phyloP scores from a whole-genome alignment of 2,113 vertebrate genomes.

The Phoenicopterus ruber region DNA sequence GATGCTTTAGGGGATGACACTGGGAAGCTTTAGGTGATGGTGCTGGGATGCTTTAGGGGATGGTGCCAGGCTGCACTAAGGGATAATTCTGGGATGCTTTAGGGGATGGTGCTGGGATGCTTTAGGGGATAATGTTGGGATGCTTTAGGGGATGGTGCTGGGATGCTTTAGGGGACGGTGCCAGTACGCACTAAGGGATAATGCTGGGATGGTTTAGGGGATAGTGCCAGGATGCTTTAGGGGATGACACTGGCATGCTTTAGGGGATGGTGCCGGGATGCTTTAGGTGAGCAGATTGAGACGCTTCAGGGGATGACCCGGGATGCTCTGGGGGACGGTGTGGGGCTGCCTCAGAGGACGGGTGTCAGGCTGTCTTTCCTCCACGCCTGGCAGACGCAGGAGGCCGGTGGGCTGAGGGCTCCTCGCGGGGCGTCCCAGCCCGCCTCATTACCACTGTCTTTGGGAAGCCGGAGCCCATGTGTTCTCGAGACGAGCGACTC shows the following conservation, averaged over 20 bases:
- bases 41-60: not conserved
- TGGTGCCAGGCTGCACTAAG: too few relatives aligned
- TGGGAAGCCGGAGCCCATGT: constrained; percentile 30
- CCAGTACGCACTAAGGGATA: too few relatives aligned
- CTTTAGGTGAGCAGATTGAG: not conserved
- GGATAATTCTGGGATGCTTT: not conserved
- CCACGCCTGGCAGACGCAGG: not conserved
- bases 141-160: too few relatives aligned
- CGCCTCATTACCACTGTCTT: constrained; percentile 1
- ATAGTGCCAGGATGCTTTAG: not conserved
- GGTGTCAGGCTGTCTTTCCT: not conserved
- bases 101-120: not conserved
- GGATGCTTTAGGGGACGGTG: not conserved
- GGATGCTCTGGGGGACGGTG: not conserved
- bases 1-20: not conserved
- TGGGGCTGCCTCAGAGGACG: not conserved
- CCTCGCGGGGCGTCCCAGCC: constrained; percentile 5
- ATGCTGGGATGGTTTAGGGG: not conserved
- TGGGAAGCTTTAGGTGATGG: not conserved
- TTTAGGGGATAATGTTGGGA: not conserved
- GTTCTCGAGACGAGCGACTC: constrained; percentile 23
- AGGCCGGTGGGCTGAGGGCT: not conserved
- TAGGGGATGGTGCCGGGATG: not conserved
- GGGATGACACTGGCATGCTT: not conserved
- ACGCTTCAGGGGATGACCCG: not conserved